Percentiles rank a stretch among this genome's conserved stretches.
Conservation (phyloP, 1,140 invertebrate genomes). For the Oncopodura yosiiana region DNA sequence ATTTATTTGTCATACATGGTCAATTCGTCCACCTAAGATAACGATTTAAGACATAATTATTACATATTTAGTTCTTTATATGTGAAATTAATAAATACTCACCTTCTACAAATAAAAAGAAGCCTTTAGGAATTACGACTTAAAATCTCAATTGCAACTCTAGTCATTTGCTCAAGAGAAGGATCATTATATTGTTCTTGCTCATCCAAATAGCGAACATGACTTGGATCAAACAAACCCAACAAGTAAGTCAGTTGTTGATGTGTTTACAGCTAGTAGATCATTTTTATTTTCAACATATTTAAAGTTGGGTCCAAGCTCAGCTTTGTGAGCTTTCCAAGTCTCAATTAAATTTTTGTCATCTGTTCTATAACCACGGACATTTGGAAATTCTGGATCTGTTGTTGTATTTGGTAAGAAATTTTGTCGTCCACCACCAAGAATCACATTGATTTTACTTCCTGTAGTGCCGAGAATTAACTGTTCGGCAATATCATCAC, state of each 20-base stretch:
- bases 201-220: slow-evolving; percentile 59
- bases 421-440: slow-evolving; percentile 54
- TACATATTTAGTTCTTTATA: neutral
- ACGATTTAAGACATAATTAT: neutral
- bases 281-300: slow-evolving; percentile 7
- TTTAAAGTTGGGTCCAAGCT: slow-evolving; percentile 37
- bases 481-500: slow-evolving; percentile 39
- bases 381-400: slow-evolving; percentile 42
- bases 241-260: slow-evolving; percentile 45
- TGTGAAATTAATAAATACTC: neutral
- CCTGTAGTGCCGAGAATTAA: slow-evolving; percentile 36
- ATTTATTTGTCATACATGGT: too few relatives aligned
- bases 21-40: slow-evolving; percentile 17
- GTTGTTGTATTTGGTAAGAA: slow-evolving; percentile 53
- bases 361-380: slow-evolving; percentile 28
- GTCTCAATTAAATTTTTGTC: slow-evolving; percentile 34
- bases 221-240: slow-evolving; percentile 61
- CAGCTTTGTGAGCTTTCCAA: slow-evolving; percentile 40
- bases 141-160: slow-evolving; percentile 70
- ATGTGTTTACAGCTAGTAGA: neutral
- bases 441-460: slow-evolving; percentile 47
- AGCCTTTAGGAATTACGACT: slow-evolving; percentile 62
- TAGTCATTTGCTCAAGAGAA: slow-evolving; percentile 75
- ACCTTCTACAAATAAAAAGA: slow-evolving; percentile 40
- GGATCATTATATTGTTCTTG: slow-evolving; percentile 61